Percentiles rank a stretch among this genome's conserved stretches.
Conservation (phyloP, 1,140 invertebrate species). For the Idris sp. region DNA sequence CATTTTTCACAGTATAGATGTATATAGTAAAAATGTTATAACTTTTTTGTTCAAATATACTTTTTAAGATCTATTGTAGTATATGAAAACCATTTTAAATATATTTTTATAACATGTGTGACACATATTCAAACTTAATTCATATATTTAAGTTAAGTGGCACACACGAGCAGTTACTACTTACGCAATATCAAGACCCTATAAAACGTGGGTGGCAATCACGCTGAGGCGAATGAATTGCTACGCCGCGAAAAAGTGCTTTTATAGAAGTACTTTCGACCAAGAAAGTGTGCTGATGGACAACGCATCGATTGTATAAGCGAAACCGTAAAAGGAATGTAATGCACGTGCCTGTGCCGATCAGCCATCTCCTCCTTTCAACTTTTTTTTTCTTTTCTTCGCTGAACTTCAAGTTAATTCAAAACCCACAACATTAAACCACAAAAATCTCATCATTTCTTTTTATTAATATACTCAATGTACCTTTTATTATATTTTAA, state of each 20-base stretch:
- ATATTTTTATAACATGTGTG: not conserved
- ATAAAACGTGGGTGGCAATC: conserved; percentile 67
- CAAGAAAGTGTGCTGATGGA: conserved; percentile 64
- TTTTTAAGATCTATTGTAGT: no score
- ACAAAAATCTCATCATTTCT: conserved; percentile 56
- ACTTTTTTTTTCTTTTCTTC: conserved; percentile 15
- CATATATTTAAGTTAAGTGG: conserved; percentile 19
- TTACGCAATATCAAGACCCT: conserved; percentile 23
- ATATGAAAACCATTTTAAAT: no score
- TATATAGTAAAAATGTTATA: no score
- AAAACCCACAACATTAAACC: conserved; percentile 56
- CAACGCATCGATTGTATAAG: conserved; percentile 47
- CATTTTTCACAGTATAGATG: no score
- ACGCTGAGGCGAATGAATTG: conserved; percentile 69
- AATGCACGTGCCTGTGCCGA: conserved; percentile 62
- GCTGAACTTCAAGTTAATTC: conserved; percentile 49
- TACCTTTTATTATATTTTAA: no score
- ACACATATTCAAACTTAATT: conserved; percentile 4
- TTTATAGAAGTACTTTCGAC: conserved; percentile 68
- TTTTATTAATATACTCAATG: conserved; percentile 33
- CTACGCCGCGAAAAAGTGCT: conserved; percentile 69
- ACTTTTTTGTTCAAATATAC: no score
- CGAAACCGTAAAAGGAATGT: conserved; percentile 68
- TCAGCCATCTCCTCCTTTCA: conserved; percentile 14
- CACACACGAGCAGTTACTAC: conserved; percentile 2